Conservation (phyloP, 2,888 invertebrate genomes). For the Eilema depressum region DNA sequence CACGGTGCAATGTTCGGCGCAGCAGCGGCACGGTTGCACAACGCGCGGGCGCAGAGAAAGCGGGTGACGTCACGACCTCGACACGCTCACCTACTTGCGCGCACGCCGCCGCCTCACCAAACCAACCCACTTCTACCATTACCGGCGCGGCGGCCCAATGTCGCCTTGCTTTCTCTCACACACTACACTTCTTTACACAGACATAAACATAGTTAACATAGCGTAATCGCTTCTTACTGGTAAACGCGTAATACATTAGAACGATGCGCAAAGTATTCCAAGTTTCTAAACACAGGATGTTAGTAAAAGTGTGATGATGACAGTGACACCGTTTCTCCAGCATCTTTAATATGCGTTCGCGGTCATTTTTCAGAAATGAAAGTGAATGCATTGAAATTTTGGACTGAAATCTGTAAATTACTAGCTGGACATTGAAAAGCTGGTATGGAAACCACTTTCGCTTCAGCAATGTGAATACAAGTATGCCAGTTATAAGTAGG, state of each 20-base stretch:
- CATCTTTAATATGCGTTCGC: slow-evolving; percentile 26
- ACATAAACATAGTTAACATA: slow-evolving; percentile 49
- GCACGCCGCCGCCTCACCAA: slow-evolving; percentile 60
- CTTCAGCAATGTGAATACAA: slow-evolving; percentile 56
- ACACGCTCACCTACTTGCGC: slow-evolving; percentile 85
- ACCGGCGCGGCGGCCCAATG: slow-evolving; percentile 76
- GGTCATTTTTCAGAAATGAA: slow-evolving; percentile 40
- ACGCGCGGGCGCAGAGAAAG: slow-evolving; percentile 83
- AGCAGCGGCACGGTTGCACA: slow-evolving; percentile 72
- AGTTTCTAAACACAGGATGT: slow-evolving; percentile 33
- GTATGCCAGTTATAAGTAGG: slow-evolving; percentile 51
- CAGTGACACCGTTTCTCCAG: slow-evolving; percentile 27
- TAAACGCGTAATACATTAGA: slow-evolving; percentile 44
- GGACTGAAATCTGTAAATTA: slow-evolving; percentile 34
- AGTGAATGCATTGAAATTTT: slow-evolving; percentile 38
- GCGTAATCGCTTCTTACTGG: slow-evolving; percentile 45
- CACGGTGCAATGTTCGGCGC: slow-evolving; percentile 40
- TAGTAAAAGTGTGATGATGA: slow-evolving; percentile 41
- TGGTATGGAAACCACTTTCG: slow-evolving; percentile 63
- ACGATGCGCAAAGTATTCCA: slow-evolving; percentile 37
- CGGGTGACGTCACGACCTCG: slow-evolving; percentile 86
- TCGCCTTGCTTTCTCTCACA: slow-evolving; percentile 73
- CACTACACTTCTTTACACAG: slow-evolving; percentile 46
- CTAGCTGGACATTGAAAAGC: slow-evolving; percentile 36
- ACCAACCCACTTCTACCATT: slow-evolving; percentile 78